These are phyloP conservation scores for Gambusia holbrooki DNA, from an alignment of 2,113 vertebrate species.

Conservation along the genomic window DNA sequence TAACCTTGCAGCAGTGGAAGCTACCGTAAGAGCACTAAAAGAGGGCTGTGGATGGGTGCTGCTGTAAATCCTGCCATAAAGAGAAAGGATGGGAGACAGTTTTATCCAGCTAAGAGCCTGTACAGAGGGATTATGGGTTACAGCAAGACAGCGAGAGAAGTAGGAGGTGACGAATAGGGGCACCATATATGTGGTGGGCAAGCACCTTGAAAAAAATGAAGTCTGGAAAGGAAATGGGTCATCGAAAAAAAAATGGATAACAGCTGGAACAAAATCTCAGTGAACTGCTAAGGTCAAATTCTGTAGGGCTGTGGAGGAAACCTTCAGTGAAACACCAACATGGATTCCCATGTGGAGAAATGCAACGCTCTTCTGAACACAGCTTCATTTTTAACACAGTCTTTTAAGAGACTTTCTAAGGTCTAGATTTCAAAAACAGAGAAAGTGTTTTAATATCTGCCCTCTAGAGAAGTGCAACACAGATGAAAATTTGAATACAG, in stretches of 20 bases:
- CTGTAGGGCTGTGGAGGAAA: constrained; percentile 26
- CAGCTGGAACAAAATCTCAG: constrained; percentile 13
- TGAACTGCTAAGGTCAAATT: constrained; percentile 11
- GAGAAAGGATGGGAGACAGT: constrained; percentile 58
- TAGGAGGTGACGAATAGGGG: constrained; percentile 24
- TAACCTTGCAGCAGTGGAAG: constrained; percentile 29
- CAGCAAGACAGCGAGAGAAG: constrained; percentile 53
- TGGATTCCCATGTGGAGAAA: constrained; percentile 17
- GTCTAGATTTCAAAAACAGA: no score
- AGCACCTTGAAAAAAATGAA: constrained; percentile 38
- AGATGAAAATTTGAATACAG: background rate
- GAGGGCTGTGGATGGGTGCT: constrained; percentile 38
- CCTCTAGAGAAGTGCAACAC: background rate
- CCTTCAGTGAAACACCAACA: constrained; percentile 26
- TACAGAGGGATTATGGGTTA: constrained; percentile 63
- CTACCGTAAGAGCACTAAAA: constrained; percentile 44
- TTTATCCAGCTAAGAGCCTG: constrained; percentile 67
- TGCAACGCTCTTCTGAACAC: background rate
- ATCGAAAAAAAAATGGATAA: background rate
- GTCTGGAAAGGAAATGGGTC: constrained; percentile 10
- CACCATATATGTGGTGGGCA: constrained; percentile 19
- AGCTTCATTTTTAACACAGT: constrained; percentile 21
- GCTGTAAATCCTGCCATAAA: constrained; percentile 67
- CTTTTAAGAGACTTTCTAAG: background rate
- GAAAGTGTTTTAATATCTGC: no score